Conservation (phyloP, 2,113 vertebrate genomes). For the Rissa tridactyla region DNA sequence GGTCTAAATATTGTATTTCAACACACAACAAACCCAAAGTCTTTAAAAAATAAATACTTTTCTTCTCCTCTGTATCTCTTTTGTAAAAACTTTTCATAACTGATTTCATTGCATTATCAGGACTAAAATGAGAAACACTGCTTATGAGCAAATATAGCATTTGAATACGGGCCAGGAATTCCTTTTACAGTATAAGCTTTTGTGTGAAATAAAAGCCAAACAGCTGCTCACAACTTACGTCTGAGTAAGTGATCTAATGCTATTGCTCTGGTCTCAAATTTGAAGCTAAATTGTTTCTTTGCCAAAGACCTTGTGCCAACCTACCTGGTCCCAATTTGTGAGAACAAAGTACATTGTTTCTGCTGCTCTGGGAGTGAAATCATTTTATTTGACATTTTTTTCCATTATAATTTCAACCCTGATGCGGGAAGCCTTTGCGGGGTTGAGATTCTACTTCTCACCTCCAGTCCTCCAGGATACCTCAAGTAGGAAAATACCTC, state of each 20-base stretch:
- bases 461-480: neutral
- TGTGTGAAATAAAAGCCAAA: constrained; percentile 69
- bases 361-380: constrained; percentile 17
- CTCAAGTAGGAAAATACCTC: neutral
- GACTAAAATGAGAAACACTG: constrained; percentile 61
- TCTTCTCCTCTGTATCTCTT: neutral
- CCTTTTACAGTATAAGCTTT: constrained; percentile 56
- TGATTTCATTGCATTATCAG: constrained; percentile 60
- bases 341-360: constrained; percentile 57
- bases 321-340: constrained; percentile 69
- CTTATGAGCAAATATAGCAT: constrained; percentile 57
- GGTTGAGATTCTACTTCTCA: neutral
- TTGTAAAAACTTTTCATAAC: constrained; percentile 44
- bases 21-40: neutral
- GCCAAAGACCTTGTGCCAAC: constrained; percentile 35
- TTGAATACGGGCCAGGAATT: constrained; percentile 66
- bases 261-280: constrained; percentile 53
- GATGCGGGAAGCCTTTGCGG: neutral
- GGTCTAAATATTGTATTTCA: neutral
- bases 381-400: neutral
- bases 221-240: constrained; percentile 66
- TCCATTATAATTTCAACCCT: neutral
- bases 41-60: neutral
- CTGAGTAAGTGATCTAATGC: constrained; percentile 59
- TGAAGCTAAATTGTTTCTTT: constrained; percentile 32